Conservation (phyloP, 1,140 invertebrate species). For the Drosophila nannoptera region DNA sequence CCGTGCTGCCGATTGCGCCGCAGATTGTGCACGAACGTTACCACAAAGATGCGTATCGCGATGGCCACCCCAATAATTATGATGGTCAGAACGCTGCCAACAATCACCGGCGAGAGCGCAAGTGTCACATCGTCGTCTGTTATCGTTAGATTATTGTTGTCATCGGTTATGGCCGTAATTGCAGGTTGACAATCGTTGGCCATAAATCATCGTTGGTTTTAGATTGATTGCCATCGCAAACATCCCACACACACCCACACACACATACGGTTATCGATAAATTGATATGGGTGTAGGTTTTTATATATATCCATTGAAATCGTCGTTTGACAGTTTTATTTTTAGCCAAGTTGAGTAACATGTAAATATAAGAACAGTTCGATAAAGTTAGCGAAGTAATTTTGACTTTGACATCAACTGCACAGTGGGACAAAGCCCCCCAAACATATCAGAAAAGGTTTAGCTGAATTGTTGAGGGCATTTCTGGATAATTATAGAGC, state of each 20-base stretch:
- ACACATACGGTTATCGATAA: slow-evolving; percentile 11
- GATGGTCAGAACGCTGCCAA: slow-evolving; percentile 78
- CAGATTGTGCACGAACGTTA: slow-evolving; percentile 75
- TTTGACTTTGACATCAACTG: neutral
- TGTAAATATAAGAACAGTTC: slow-evolving; percentile 24
- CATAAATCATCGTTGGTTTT: slow-evolving; percentile 72
- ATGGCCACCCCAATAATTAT: slow-evolving; percentile 77
- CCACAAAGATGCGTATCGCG: slow-evolving; percentile 76
- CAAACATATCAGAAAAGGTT: too few species aligned
- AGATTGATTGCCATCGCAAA: slow-evolving; percentile 58
- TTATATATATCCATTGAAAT: slow-evolving; percentile 4
- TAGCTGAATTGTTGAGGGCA: neutral
- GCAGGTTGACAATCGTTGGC: slow-evolving; percentile 57
- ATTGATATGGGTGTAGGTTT: too few species aligned
- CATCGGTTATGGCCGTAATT: slow-evolving; percentile 58
- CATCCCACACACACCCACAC: slow-evolving; percentile 18
- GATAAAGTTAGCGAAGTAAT: neutral
- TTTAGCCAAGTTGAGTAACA: slow-evolving; percentile 40
- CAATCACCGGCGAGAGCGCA: slow-evolving; percentile 73
- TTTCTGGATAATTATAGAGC: too few species aligned
- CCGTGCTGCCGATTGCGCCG: slow-evolving; percentile 75
- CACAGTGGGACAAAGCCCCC: neutral
- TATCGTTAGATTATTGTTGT: slow-evolving; percentile 42
- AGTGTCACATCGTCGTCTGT: slow-evolving; percentile 74
- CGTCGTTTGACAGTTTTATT: slow-evolving; percentile 62